Conservation (phyloP, 1,140 invertebrate species). For the Cydia amplana region DNA sequence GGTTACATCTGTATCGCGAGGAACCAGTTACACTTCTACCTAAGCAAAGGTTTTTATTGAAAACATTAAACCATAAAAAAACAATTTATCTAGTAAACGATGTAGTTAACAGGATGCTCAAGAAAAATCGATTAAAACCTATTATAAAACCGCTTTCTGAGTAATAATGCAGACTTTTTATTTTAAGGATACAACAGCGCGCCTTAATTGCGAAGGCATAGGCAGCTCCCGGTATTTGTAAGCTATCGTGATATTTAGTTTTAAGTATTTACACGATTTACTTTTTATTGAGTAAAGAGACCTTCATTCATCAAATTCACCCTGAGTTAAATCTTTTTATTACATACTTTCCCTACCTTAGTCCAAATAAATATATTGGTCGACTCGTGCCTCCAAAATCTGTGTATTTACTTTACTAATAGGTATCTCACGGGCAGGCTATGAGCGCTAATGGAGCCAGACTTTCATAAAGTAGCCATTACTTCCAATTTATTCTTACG, state of each 20-base stretch:
- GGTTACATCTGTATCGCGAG: no score
- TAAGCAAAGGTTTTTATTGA: no score
- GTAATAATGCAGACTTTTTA: constrained; percentile 2
- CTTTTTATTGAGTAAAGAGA: no score
- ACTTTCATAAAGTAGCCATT: background rate
- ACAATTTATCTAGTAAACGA: background rate
- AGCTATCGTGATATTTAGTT: constrained; percentile 3
- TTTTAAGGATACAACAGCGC: background rate
- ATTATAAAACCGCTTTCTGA: background rate
- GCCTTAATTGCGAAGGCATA: constrained; percentile 13
- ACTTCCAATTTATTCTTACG: background rate
- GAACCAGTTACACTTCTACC: no score
- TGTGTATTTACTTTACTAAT: no score
- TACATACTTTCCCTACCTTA: no score
- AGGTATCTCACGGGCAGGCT: background rate
- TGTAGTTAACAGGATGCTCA: background rate
- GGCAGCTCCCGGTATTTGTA: background rate
- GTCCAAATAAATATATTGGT: no score
- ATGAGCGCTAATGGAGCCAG: background rate
- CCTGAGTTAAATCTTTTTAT: no score
- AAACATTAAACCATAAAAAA: background rate
- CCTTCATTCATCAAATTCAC: no score
- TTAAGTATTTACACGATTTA: no score
- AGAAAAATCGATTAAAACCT: background rate
- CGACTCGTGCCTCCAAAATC: no score